phyloP scores from a whole-genome alignment of 2,113 vertebrate genomes.

The Myanophis thanlyinensis region DNA sequence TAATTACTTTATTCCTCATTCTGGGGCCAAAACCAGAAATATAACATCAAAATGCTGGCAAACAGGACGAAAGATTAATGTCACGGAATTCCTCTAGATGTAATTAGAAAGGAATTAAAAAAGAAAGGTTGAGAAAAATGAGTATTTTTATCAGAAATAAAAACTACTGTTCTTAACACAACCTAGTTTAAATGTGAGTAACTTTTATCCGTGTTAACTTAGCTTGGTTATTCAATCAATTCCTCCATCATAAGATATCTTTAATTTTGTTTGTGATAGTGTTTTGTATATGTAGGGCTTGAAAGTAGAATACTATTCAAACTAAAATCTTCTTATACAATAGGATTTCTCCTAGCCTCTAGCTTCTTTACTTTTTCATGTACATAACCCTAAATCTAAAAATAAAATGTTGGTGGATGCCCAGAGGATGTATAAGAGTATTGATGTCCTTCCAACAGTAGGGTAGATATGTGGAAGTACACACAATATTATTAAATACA shows the following conservation, averaged over 20 bases:
- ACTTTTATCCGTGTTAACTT: not conserved
- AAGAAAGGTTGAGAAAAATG: not conserved
- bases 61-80: not conserved
- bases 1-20: not conserved
- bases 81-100: not conserved
- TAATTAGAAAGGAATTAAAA: not conserved
- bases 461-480: not conserved
- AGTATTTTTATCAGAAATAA: not conserved
- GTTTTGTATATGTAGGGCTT: not conserved
- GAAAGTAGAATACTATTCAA: not conserved
- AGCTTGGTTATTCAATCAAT: not conserved
- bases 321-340: not conserved
- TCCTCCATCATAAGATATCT: not conserved
- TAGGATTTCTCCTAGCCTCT: not conserved
- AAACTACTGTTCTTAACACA: not conserved
- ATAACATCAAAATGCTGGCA: not conserved
- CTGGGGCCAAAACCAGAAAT: not conserved
- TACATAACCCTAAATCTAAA: not conserved
- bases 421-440: not conserved
- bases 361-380: not conserved
- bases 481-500: not conserved
- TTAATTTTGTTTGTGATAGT: not conserved
- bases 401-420: not conserved
- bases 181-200: not conserved
- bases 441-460: not conserved